Evolutionary conservation across 2,888 invertebrate species (phyloP).

Genomic region (Xanthia icteritia): DNA sequence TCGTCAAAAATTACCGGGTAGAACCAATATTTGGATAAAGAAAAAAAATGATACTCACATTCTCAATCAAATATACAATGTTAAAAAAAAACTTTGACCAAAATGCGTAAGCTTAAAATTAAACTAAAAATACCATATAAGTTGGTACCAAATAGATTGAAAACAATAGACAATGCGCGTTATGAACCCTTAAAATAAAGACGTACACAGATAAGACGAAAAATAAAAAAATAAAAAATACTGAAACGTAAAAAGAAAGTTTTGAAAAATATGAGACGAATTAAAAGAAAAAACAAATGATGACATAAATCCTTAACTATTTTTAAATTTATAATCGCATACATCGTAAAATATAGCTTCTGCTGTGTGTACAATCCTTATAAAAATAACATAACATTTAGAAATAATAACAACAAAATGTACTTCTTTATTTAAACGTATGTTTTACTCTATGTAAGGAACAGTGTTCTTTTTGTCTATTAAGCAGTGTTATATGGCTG

Average conservation of each 20-base stretch:
- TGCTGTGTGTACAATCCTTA: conserved; percentile 66
- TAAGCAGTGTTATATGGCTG: conserved; percentile 12
- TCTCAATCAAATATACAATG: conserved; percentile 7
- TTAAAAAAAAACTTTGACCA: conserved; percentile 1
- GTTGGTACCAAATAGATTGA: conserved; percentile 41
- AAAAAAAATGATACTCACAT: background rate
- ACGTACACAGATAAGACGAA: conserved; percentile 67
- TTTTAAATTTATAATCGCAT: conserved; percentile 19
- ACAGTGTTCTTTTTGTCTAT: background rate
- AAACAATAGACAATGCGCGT: conserved; percentile 79
- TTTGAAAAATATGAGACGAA: background rate
- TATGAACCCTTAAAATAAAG: conserved; percentile 71
- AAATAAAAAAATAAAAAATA: background rate
- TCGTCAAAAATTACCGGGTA: conserved; percentile 10
- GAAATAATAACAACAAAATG: conserved; percentile 66
- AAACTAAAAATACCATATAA: conserved; percentile 14
- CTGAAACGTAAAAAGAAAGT: background rate
- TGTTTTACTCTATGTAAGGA: conserved; percentile 15
- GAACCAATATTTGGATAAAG: background rate
- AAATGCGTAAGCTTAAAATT: conserved; percentile 31
- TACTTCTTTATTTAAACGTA: conserved; percentile 32
- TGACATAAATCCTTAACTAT: conserved; percentile 10
- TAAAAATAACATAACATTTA: conserved; percentile 62
- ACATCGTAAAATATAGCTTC: conserved; percentile 41
- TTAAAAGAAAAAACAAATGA: background rate